Evolutionary conservation across 2,113 vertebrate genomes (phyloP).

Genomic region (Oxyura jamaicensis): DNA sequence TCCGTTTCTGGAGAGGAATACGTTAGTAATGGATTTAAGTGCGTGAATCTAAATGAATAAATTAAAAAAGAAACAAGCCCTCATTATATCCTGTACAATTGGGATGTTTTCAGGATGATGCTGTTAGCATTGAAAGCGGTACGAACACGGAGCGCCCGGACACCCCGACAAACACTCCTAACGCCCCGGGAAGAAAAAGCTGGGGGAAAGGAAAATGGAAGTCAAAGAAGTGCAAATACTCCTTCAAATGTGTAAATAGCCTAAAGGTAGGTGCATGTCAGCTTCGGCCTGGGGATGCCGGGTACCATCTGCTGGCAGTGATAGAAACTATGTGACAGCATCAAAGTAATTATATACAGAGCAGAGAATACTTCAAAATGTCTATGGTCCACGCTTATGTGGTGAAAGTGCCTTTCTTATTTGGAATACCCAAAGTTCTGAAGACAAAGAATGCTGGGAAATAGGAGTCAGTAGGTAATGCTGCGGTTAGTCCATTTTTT

Average conservation of each 20-base stretch:
- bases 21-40: constrained; percentile 19
- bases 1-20: background rate
- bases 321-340: fast-evolving
- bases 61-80: background rate
- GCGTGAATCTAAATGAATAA: background rate
- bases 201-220: constrained; percentile 99
- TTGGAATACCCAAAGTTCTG: background rate
- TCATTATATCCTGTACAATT: background rate
- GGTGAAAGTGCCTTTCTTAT: background rate
- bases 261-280: constrained; percentile 83
- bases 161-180: constrained; percentile 97
- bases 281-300: background rate
- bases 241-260: constrained; percentile 98
- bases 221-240: constrained; percentile 99
- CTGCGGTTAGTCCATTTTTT: background rate
- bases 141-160: constrained; percentile 93
- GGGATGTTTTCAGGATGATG: constrained; percentile 86
- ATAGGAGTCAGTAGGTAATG: background rate
- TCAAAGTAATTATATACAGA: background rate
- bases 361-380: background rate
- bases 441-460: background rate
- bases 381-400: background rate
- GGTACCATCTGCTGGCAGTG: background rate
- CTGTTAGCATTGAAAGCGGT: constrained; percentile 93
- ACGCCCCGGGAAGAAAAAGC: constrained; percentile 94